These are phyloP conservation scores for Gallinago undulata DNA, from an alignment of 2,113 vertebrate genomes.

Conservation along the genomic window DNA sequence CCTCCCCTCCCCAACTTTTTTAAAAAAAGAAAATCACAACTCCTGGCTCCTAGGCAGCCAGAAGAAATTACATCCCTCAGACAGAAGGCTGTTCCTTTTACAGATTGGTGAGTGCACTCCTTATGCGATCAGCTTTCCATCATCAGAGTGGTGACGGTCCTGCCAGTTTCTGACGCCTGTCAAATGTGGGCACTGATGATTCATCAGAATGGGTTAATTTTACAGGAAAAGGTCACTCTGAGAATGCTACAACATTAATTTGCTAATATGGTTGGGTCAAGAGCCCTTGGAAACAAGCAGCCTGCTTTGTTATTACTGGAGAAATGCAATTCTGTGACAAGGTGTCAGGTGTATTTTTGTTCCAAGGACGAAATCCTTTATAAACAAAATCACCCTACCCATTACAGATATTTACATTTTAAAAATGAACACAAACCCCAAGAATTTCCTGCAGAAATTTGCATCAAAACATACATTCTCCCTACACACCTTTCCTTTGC, in stretches of 20 bases:
- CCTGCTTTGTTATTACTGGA: background rate
- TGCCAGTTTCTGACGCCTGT: background rate
- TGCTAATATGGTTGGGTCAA: background rate
- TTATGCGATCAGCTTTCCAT: background rate
- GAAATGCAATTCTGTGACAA: background rate
- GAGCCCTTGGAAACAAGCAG: background rate
- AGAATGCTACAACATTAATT: background rate
- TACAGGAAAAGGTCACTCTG: background rate
- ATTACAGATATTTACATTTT: background rate
- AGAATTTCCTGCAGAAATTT: background rate
- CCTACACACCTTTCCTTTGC: background rate
- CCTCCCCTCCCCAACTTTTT: rapidly evolving
- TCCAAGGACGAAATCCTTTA: background rate
- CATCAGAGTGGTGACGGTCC: background rate
- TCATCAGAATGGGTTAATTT: background rate
- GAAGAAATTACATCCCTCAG: background rate
- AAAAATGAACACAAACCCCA: background rate
- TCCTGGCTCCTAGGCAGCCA: background rate
- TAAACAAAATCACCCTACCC: background rate
- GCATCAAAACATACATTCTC: background rate
- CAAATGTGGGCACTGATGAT: background rate
- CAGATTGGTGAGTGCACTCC: background rate
- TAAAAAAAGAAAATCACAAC: background rate
- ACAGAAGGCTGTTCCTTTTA: background rate
- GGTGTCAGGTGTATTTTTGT: background rate